phyloP scores from a whole-genome alignment of 2,888 invertebrate genomes.

The Spicauda simplicius region DNA sequence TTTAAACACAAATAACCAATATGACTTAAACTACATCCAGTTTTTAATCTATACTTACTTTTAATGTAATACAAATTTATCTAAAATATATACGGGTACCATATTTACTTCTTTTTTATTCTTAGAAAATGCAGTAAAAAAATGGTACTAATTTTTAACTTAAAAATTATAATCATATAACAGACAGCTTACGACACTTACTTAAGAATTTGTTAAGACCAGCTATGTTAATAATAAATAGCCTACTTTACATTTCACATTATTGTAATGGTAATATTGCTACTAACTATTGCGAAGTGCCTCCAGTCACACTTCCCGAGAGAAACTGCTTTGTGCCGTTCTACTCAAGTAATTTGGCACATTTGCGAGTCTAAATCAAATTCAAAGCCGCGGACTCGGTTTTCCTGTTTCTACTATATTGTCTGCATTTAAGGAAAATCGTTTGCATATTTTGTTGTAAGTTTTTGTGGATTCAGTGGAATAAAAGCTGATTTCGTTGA shows the following conservation, averaged over 20 bases:
- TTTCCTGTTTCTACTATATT: conserved; percentile 5
- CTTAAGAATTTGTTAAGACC: no score
- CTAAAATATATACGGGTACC: no score
- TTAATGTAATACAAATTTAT: no score
- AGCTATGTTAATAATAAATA: neutral
- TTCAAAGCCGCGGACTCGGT: conserved; percentile 3
- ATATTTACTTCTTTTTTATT: no score
- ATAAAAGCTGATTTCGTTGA: neutral
- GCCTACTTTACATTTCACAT: neutral
- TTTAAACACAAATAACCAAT: no score
- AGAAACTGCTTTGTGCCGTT: conserved; percentile 12
- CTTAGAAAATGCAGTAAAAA: no score
- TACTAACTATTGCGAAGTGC: neutral
- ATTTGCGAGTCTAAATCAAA: conserved; percentile 25
- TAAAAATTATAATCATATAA: no score
- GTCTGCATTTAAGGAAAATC: conserved; percentile 1
- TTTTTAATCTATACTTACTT: no score
- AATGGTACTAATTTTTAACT: no score
- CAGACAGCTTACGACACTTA: no score
- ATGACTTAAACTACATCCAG: no score
- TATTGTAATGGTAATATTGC: neutral
- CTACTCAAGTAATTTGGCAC: conserved; percentile 16
- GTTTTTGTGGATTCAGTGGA: neutral
- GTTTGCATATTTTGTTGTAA: neutral
- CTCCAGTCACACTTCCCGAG: conserved; percentile 6